Conservation (phyloP, 53 echinoderm and acorn worm species). For the Holothuria scabra region DNA sequence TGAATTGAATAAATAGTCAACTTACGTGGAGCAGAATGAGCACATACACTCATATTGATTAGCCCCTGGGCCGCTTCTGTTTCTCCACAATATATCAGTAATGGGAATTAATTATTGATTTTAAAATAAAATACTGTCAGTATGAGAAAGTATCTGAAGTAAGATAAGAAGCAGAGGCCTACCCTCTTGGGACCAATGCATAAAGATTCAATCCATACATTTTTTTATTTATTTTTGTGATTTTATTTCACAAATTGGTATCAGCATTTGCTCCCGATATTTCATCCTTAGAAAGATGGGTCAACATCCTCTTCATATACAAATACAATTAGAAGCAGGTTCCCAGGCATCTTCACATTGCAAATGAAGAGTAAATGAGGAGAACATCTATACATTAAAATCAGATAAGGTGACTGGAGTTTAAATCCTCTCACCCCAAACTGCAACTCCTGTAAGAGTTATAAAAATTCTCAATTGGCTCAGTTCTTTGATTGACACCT, state of each 20-base stretch:
- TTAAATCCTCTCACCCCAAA: no score
- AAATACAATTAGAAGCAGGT: background rate
- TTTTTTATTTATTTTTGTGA: constrained; percentile 7
- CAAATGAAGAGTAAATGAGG: background rate
- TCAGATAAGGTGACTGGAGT: no score
- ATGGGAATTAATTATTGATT: constrained; percentile 53
- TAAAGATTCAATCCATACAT: background rate
- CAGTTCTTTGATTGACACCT: no score
- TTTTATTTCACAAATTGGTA: background rate
- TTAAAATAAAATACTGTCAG: constrained; percentile 27
- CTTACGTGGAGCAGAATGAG: no score
- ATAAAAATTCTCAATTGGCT: no score
- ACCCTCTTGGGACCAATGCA: constrained; percentile 14
- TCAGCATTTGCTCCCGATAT: background rate
- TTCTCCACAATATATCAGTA: constrained; percentile 37
- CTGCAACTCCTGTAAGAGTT: no score
- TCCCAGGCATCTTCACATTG: background rate
- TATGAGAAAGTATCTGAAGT: background rate
- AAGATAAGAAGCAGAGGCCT: background rate
- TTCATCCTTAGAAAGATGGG: background rate
- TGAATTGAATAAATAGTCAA: no score
- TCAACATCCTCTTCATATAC: constrained; percentile 9
- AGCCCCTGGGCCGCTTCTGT: constrained; percentile 8
- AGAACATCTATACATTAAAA: no score
- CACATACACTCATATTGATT: constrained; percentile 47